phyloP scores from a whole-genome alignment of 2,888 invertebrate species.

The Encarsia formosa region DNA sequence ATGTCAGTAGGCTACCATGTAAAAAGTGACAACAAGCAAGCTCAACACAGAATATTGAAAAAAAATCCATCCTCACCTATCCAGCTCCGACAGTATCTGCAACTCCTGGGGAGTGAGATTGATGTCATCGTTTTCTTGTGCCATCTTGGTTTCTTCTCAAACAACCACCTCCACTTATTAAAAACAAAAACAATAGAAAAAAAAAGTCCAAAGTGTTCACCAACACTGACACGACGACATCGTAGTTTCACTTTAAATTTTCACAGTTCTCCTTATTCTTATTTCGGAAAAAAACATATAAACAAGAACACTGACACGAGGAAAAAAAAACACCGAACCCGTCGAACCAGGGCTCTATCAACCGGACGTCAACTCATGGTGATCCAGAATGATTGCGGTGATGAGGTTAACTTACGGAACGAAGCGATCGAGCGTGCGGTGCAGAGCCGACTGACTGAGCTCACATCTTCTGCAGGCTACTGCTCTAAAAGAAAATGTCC shows the following conservation, averaged over 20 bases:
- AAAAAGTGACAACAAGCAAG: background rate
- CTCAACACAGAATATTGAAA: background rate
- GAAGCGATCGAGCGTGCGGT: too few species aligned
- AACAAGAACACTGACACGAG: too few species aligned
- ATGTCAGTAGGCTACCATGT: slow-evolving; percentile 43
- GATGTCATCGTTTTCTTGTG: slow-evolving; percentile 63
- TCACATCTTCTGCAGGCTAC: background rate
- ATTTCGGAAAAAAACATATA: background rate
- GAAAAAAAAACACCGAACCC: too few species aligned
- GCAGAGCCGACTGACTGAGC: background rate
- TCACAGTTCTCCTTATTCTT: too few species aligned
- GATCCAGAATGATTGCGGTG: background rate
- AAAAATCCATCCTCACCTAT: slow-evolving; percentile 61
- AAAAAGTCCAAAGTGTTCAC: too few species aligned
- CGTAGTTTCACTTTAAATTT: too few species aligned
- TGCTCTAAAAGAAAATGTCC: too few species aligned
- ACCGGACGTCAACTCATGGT: slow-evolving; percentile 17
- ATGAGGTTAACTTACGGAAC: too few species aligned
- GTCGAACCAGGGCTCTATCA: too few species aligned
- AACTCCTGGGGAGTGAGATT: slow-evolving; percentile 78
- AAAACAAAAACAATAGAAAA: too few species aligned
- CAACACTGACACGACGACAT: too few species aligned
- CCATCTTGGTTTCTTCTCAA: slow-evolving; percentile 41
- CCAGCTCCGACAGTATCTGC: slow-evolving; percentile 80
- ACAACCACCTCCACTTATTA: background rate